Evolutionary conservation across 2,888 invertebrate species (phyloP).

Genomic region (Archips crataeganus): DNA sequence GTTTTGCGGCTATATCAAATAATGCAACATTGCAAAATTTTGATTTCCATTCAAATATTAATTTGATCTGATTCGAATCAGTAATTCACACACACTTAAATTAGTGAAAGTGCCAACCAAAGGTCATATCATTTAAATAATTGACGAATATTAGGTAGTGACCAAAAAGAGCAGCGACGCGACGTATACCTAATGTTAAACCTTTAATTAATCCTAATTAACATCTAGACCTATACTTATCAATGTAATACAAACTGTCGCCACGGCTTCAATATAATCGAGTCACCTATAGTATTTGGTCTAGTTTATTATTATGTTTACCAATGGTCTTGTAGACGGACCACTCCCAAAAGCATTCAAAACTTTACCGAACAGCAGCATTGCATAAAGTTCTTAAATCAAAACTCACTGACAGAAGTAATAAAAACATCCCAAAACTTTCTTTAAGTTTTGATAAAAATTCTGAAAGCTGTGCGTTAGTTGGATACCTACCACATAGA

Average conservation of each 20-base stretch:
- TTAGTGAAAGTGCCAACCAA: constrained; percentile 38
- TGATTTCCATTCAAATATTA: constrained; percentile 3
- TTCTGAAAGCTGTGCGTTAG: not conserved
- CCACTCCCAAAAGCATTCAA: constrained; percentile 28
- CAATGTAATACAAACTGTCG: constrained; percentile 33
- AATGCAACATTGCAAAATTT: not conserved
- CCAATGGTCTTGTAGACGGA: constrained; percentile 28
- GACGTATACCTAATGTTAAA: constrained; percentile 37
- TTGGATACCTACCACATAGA: not conserved
- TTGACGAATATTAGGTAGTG: constrained; percentile 41
- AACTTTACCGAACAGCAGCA: too few species aligned
- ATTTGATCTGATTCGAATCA: constrained; percentile 41
- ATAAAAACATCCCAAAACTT: constrained; percentile 16
- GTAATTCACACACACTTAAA: constrained; percentile 28
- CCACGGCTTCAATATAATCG: constrained; percentile 37
- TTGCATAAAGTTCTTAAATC: constrained; percentile 9
- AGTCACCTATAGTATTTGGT: constrained; percentile 41
- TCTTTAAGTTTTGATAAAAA: constrained; percentile 25
- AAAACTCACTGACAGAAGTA: constrained; percentile 8
- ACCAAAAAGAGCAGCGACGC: constrained; percentile 37
- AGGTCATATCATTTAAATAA: constrained; percentile 41
- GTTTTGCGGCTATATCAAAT: not conserved
- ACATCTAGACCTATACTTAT: constrained; percentile 29
- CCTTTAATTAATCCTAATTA: constrained; percentile 38
- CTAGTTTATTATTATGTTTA: constrained; percentile 40